Percentiles rank a stretch among this genome's conserved stretches.
Conservation (phyloP, 2,888 invertebrate species). For the Lordiphosa fenestrarum region DNA sequence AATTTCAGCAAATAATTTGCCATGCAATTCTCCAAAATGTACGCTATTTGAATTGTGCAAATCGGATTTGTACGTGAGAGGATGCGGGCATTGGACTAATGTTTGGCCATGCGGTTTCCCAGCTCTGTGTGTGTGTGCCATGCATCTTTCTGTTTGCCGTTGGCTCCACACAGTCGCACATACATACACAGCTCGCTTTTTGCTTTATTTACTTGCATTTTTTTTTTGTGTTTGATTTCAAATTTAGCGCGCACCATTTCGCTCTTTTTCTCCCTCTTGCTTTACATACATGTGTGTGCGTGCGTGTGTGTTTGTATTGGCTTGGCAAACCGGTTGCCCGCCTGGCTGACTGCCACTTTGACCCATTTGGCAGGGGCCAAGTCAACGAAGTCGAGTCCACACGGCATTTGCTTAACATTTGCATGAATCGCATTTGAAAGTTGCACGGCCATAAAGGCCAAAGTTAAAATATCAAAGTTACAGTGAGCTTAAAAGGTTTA, state of each 20-base stretch:
- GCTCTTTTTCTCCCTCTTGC: constrained; percentile 28
- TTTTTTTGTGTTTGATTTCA: constrained; percentile 66
- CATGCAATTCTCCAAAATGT: constrained; percentile 46
- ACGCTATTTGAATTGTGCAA: constrained; percentile 73
- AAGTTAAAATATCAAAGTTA: constrained; percentile 32
- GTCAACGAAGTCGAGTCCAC: constrained; percentile 54
- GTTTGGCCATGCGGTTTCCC: constrained; percentile 61
- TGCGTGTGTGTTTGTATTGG: constrained; percentile 29
- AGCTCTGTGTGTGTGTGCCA: constrained; percentile 38
- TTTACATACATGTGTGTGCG: constrained; percentile 33
- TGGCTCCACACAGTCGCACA: constrained; percentile 66
- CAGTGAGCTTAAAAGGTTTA: constrained; percentile 31
- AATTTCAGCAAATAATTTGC: constrained; percentile 58
- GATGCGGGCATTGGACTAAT: constrained; percentile 54
- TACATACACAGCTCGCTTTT: constrained; percentile 26
- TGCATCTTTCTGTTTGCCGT: constrained; percentile 64
- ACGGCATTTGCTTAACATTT: constrained; percentile 51
- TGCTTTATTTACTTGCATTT: constrained; percentile 55
- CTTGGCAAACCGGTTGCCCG: constrained; percentile 65
- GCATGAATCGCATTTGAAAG: constrained; percentile 39
- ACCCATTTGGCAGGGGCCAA: constrained; percentile 65
- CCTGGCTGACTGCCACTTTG: constrained; percentile 74
- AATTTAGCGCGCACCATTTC: constrained; percentile 69
- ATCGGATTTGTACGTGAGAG: constrained; percentile 70
- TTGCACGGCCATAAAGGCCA: constrained; percentile 25